Base-by-base conservation (phyloP, 2,113 vertebrate species). In the Pantherophis guttatus region DNA sequence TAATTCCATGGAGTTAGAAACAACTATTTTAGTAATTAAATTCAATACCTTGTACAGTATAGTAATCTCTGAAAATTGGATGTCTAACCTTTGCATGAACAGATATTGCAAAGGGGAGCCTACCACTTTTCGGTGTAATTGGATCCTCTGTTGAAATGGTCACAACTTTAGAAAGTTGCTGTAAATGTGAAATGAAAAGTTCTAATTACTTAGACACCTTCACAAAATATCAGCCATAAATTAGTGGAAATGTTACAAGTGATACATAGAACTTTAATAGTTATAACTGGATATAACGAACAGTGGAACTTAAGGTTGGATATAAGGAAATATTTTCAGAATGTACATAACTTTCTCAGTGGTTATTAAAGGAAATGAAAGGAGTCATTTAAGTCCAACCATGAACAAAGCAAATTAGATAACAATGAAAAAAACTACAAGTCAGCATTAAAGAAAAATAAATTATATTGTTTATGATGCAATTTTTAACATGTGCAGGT, bases 261-360 rank as follows among this genome's bases (percentile, higher is more conserved):
- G 26, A 55, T 93, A 88, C 65, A 89, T 39, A 1, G 52, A 93
- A 88, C 8, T 65, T 92, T 92, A 96, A 92, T 94, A 87, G 87
- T 15, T 70, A n/a, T 70, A 93, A 94, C 87, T 70, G 93, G 29
- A 92, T 21, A 91, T 94, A 92, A 62, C 2, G 2, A 90, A 87
- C 93, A 95, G 92, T 91, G 15, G 26, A 93, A 95, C 94, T 87
- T 92, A 95, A 92, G 53, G 93, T 17, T 89, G 26, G 94, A 94
- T 87, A 87, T 89, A 29, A 94, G 15, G 75, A 95, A 95, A 75
- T 89, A 94, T 88, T 95, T 96, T 94, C 94, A 90, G 53, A 87
- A 0, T 62, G 3, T 33, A 21, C 62, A 91, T 5, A 70, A 6
- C 2, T 91, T 94, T 65, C 26, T 70, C 44, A 93, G 81, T 8